Evolutionary conservation across 2,888 invertebrate species (phyloP), one percentile per base, ranked within the genome.

Genomic region (Heteromyza rotundicornis): DNA sequence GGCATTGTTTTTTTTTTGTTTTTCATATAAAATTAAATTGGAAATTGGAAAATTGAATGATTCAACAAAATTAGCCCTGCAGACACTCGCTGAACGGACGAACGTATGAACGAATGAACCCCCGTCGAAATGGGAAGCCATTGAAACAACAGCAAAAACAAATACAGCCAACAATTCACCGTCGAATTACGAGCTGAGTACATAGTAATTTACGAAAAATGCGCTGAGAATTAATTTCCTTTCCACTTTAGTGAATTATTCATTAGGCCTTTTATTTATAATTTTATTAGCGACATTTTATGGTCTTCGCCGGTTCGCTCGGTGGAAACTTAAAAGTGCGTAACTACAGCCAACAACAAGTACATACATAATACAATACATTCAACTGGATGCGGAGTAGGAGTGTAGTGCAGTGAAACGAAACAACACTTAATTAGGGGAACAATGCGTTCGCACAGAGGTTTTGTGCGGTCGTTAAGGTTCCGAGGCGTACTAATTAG

Each of bases 31-130:
- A n/a, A n/a, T n/a, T n/a, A n/a, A n/a, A n/a, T n/a, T 5, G 47
- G 50, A 65, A 75, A 75, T 72, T 70, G 66, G 57, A 49, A 65
- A 75, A 75, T 72, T 70, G 67, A 75, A 70, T 72, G 72, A 68
- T 69, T 65, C 66, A 61, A 66, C 67, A 66, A 59, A 62, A 64
- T 60, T 65, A 47, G 60, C 60, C 54, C 52, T 20, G 12, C 50
- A 62, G 36, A 40, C 40, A 12, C 3, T 3, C 16, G n/a, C 40
- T 40, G n/a, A 40, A 7, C 40, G 3, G n/a, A 12, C 3, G 10
- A 7, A 14, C 3, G n/a, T 40, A 40, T 40, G n/a, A n/a, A n/a
- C n/a, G 40, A 40, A 40, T 40, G n/a, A 12, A n/a, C n/a, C 3
- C 40, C 3, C 40, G 5, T 40, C 14, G 40, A 40, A 27, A 27